Base-by-base conservation (phyloP, 2,888 invertebrate genomes). In the Cinara cedri region DNA sequence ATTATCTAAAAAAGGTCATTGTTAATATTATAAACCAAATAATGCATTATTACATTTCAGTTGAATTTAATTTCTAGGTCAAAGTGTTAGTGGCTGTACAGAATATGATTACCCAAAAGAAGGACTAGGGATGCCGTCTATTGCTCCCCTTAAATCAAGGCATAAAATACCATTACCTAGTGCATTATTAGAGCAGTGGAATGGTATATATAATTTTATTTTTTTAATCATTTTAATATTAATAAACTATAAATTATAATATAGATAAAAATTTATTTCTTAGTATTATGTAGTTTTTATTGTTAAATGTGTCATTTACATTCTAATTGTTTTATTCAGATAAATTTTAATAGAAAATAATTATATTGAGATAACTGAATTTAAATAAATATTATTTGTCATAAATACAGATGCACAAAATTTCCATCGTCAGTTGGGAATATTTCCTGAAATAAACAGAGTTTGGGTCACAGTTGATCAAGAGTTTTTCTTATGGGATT, bases 401-500 rank as follows among this genome's bases (percentile, higher is more conserved):
- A 71, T 34, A 72, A 83, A 21, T 81, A 82, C 86, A 96, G 96
- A 95, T 87, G 94, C 97, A 89, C 96, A 97, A 70, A 78, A 70
- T 87, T 95, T 95, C 83, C 95, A 96, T 85, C 97, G 96, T 85
- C 91, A 94, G 88, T 97, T 98, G 96, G 99, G 99, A 3, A 88
- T 99, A 11, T 98, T 99, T 87, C 93, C 97, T 81, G 97, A 96
- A 86, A 97, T 99, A 83, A 93, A 93, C 76, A 89, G 98, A 85
- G 98, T 98, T 0, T 99, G 98, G 98, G 88, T 99, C 78, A 95
- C 97, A 8, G 95, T 99, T 83, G 99, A 99, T 85, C 97, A 96
- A 84, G 97, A 98, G 87, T 93, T 99, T 83, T 99, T 97, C 88
- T 91, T 98, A 54, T 99, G 99, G 99, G 94, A 96, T 42, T 98